Evolutionary conservation across 2,888 invertebrate species (phyloP), one percentile per base, ranked within the genome.

Genomic region (Balanococcus diminutus): DNA sequence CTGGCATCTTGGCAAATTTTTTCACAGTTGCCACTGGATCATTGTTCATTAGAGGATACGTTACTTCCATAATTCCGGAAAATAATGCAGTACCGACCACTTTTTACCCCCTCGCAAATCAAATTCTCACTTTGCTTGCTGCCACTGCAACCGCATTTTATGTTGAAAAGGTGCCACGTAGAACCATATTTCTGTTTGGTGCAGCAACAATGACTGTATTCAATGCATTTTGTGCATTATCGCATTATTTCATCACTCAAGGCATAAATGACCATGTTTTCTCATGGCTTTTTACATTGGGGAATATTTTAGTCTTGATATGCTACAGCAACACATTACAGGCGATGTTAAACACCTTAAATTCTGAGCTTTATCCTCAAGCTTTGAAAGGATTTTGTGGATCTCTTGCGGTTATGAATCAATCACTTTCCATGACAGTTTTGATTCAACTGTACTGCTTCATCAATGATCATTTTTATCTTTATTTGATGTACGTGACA

Each of bases 281-380:
- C n/a, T 32, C 79, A 46, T 85, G 79, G 79, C 1, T 75, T 9
- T 85, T 85, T 46, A 5, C 79, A n/a, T 16, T 75, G 2, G 46
- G 75, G 2, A 85, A 75, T 28, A 14, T 72, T 8, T 16, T 42
- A 16, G 1, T 19, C 11, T 11, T 56, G 2, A 22, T 56, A 22
- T 56, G 19, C 9, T 56, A 8, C 16, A n/a, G 16, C 9, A 79
- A 28, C 3, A 2, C 42, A 6, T 51, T 85, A 11, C 51, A 42
- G 19, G 79, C 85, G 9, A 16, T 72, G 9, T 46, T 31, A n/a
- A 39, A 16, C 42, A 42, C 84, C 6, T n/a, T 84, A 0, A 31
- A 72, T 1, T 22, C 84, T 22, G 84, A 84, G 42, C n/a, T 84
- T 42, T 75, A 42, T 8, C 84, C 84, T 3, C 75, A 75, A 16